Percentiles rank a stretch among this genome's conserved stretches.
Evolutionary conservation across 2,888 invertebrate genomes (phyloP).

Genomic region (Nephrotoma flavescens): DNA sequence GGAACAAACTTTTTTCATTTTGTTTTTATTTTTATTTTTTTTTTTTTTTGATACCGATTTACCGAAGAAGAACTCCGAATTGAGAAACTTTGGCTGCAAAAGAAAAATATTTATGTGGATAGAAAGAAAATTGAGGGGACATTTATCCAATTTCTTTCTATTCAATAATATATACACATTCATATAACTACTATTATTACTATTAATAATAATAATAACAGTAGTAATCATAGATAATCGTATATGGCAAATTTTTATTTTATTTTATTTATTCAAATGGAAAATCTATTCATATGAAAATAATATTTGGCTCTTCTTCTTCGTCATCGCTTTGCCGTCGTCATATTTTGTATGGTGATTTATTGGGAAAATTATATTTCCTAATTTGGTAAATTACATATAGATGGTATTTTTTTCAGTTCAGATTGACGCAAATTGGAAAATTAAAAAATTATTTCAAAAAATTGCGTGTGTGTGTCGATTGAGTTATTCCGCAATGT

Average conservation of each 20-base stretch:
- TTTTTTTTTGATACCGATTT: not conserved
- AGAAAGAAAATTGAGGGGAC: not conserved
- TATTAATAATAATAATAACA: not conserved
- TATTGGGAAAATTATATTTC: not conserved
- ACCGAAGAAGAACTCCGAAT: not conserved
- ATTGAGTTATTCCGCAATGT: no score
- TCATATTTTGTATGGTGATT: not conserved
- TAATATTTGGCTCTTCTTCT: not conserved
- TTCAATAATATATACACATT: not conserved
- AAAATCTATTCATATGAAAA: constrained; percentile 4
- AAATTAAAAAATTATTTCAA: not conserved
- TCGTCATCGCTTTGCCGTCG: not conserved
- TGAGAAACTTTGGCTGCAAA: not conserved
- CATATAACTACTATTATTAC: not conserved
- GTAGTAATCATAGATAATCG: not conserved
- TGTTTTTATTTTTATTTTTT: not conserved
- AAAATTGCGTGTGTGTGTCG: not conserved
- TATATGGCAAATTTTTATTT: not conserved
- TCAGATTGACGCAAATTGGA: not conserved
- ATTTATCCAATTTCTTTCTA: not conserved
- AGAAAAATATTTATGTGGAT: not conserved
- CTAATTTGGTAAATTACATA: not conserved
- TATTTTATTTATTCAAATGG: constrained; percentile 1
- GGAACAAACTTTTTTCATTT: not conserved
- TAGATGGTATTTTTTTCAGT: not conserved